A percentile compares a stretch with the other conserved stretches of the same genome.
Conservation (phyloP, 2,888 invertebrate species). For the Achlya flavicornis region DNA sequence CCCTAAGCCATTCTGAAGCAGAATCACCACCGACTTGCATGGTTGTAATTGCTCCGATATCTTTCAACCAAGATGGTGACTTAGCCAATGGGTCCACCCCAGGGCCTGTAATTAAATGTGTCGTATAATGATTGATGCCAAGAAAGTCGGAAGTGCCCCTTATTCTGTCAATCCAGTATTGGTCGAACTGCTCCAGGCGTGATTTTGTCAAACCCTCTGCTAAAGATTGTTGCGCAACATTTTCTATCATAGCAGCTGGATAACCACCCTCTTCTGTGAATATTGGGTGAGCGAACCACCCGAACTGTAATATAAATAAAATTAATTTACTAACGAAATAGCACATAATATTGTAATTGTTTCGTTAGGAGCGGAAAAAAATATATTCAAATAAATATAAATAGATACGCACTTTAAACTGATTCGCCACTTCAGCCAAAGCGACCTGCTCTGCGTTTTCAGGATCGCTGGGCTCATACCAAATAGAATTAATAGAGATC, state of each 20-base stretch:
- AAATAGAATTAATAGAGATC: slow-evolving; percentile 82
- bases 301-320: slow-evolving; percentile 58
- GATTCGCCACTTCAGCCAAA: slow-evolving; percentile 78
- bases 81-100: slow-evolving; percentile 73
- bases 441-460: slow-evolving; percentile 68
- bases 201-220: slow-evolving; percentile 69
- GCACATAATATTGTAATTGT: no score
- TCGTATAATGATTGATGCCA: slow-evolving; percentile 81
- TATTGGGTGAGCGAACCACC: slow-evolving; percentile 83
- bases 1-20: slow-evolving; percentile 79
- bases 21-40: slow-evolving; percentile 76
- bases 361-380: no score
- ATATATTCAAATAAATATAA: neutral
- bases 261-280: slow-evolving; percentile 79
- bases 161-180: slow-evolving; percentile 74
- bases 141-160: slow-evolving; percentile 79
- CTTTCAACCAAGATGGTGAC: slow-evolving; percentile 78
- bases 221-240: slow-evolving; percentile 68
- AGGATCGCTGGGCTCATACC: slow-evolving; percentile 78
- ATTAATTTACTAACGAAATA: neutral
- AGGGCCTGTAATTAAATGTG: slow-evolving; percentile 69
- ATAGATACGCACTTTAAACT: slow-evolving; percentile 69
- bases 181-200: slow-evolving; percentile 75
- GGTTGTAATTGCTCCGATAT: slow-evolving; percentile 73
- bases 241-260: slow-evolving; percentile 75